phyloP scores from a whole-genome alignment of 2,888 invertebrate species.

The Heteropelma amictum region DNA sequence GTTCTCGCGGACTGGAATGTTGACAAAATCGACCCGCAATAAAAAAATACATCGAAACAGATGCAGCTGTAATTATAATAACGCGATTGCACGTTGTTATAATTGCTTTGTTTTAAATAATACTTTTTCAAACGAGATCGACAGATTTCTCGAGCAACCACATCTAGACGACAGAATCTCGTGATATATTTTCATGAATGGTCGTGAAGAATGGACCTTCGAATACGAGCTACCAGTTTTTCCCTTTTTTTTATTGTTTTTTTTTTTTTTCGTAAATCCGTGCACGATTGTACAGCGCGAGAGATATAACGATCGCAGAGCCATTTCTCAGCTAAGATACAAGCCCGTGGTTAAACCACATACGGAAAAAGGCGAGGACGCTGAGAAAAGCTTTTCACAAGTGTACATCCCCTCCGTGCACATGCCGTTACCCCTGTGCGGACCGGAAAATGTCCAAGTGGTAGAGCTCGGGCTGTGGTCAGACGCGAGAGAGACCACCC shows the following conservation, averaged over 20 bases:
- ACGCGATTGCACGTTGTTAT: too few species aligned
- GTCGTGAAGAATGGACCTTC: too few species aligned
- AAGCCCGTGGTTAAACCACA: conserved; percentile 31
- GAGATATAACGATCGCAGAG: conserved; percentile 10
- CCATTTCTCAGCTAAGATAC: conserved; percentile 38
- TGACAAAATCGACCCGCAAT: too few species aligned
- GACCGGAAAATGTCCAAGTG: conserved; percentile 58
- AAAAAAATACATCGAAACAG: too few species aligned
- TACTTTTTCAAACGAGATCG: too few species aligned
- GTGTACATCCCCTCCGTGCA: background rate
- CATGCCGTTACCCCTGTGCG: conserved; percentile 22
- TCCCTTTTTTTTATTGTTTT: background rate
- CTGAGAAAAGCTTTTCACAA: conserved; percentile 35
- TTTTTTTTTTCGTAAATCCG: conserved; percentile 22
- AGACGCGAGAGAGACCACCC: conserved; percentile 55
- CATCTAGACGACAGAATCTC: too few species aligned
- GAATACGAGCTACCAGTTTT: too few species aligned
- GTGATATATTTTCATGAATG: too few species aligned
- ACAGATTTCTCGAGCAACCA: too few species aligned
- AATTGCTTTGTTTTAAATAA: too few species aligned
- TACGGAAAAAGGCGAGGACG: conserved; percentile 20
- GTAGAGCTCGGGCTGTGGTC: conserved; percentile 61
- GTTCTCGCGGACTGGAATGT: too few species aligned
- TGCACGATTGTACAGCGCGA: conserved; percentile 14
- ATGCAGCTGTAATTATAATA: too few species aligned